These are phyloP conservation scores for Oophaga pumilio DNA, from an alignment of 2,113 vertebrate species.

Conservation along the genomic window DNA sequence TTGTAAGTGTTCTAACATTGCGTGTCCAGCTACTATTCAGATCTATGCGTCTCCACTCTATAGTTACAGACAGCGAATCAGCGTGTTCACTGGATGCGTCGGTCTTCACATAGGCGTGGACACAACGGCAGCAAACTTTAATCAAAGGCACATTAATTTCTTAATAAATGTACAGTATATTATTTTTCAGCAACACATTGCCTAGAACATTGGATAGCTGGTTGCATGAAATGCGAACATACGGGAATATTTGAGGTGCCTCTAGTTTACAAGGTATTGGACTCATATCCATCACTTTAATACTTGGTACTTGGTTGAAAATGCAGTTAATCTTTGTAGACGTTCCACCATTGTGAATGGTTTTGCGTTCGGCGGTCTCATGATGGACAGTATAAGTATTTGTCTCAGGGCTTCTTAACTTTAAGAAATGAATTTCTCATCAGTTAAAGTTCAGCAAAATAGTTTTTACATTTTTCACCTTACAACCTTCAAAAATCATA, in stretches of 20 bases:
- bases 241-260: background rate
- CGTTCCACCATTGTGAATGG: background rate
- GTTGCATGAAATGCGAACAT: background rate
- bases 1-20: no score
- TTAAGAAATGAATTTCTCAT: background rate
- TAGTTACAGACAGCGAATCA: no score
- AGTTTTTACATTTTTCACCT: background rate
- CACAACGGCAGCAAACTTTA: no score
- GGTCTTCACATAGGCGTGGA: no score
- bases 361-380: background rate
- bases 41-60: no score
- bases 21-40: no score
- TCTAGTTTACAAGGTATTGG: background rate
- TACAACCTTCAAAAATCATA: constrained; percentile 9
- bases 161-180: no score
- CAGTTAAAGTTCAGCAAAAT: background rate
- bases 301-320: background rate
- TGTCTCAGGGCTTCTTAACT: background rate
- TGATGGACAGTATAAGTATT: background rate
- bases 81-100: no score
- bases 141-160: no score
- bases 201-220: background rate
- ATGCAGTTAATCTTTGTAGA: background rate
- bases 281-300: background rate
- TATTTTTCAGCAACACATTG: background rate